phyloP scores from a whole-genome alignment of 2,888 invertebrate species.

The Clepsis dumicolana region DNA sequence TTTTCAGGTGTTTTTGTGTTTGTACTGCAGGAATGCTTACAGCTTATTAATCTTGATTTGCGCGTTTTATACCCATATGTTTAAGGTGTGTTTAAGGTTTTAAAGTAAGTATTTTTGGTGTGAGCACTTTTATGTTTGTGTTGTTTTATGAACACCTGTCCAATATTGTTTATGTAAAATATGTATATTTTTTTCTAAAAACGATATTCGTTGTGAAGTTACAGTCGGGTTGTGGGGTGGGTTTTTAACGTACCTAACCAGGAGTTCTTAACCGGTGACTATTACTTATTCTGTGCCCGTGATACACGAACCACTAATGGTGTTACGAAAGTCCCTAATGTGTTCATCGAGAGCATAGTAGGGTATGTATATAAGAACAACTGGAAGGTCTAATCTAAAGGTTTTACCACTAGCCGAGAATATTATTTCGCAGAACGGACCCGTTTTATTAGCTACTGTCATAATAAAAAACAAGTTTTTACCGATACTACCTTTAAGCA shows the following conservation, averaged over 20 bases:
- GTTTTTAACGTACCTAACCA: neutral
- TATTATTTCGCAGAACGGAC: neutral
- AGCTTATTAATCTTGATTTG: conserved; percentile 28
- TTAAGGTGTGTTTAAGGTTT: conserved; percentile 9
- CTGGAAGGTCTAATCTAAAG: no score
- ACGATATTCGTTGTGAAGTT: neutral
- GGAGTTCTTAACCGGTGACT: no score
- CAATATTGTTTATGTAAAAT: neutral
- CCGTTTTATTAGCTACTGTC: neutral
- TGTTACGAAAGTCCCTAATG: no score
- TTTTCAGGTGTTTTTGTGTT: conserved; percentile 52
- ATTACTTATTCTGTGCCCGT: no score
- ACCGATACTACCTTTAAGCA: conserved; percentile 3
- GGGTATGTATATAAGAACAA: no score
- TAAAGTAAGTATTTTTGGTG: conserved; percentile 10
- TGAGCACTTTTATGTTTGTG: conserved; percentile 11
- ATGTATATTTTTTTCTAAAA: neutral
- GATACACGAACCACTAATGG: no score
- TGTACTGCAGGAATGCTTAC: conserved; percentile 28
- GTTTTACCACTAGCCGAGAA: neutral
- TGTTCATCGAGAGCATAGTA: no score
- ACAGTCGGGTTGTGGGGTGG: neutral
- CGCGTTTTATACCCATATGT: conserved; percentile 7
- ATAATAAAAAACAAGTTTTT: neutral
- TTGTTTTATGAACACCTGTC: neutral